phyloP scores from a whole-genome alignment of 1,140 invertebrate species.

The Portunus trituberculatus region DNA sequence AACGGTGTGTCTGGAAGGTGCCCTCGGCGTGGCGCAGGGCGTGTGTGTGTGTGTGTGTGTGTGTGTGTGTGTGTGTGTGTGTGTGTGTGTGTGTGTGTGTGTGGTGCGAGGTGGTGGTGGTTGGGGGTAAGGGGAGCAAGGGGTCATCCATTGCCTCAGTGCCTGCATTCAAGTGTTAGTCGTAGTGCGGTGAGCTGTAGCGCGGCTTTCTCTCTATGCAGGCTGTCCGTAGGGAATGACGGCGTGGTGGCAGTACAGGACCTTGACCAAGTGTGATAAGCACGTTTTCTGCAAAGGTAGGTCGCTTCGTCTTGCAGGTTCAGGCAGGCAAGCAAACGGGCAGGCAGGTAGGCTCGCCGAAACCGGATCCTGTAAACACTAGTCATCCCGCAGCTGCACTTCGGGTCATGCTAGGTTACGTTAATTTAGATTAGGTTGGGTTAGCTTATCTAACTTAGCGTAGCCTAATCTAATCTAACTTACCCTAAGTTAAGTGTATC shows the following conservation, averaged over 20 bases:
- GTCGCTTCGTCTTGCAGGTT: not conserved
- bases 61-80: not conserved
- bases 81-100: not conserved
- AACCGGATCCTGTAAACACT: too few relatives aligned
- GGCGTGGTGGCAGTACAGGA: not conserved
- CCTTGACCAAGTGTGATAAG: not conserved
- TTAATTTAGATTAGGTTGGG: too few relatives aligned
- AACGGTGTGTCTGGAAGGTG: constrained; percentile 7
- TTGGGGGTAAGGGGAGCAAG: not conserved
- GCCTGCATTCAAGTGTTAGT: not conserved
- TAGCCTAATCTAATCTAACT: too few relatives aligned
- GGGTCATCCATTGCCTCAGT: not conserved
- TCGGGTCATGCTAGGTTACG: too few relatives aligned
- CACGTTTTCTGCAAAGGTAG: not conserved
- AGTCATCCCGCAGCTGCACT: too few relatives aligned
- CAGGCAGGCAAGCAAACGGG: too few relatives aligned
- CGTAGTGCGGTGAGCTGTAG: not conserved
- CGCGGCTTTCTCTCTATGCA: not conserved
- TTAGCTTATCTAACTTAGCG: too few relatives aligned
- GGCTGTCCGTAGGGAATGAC: not conserved
- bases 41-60: not conserved
- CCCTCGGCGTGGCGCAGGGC: not conserved
- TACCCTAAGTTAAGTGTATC: too few relatives aligned
- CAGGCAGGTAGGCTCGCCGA: too few relatives aligned
- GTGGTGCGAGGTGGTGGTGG: not conserved